Conservation (phyloP, 2,113 vertebrate species). For the Copsychus sechellarum region DNA sequence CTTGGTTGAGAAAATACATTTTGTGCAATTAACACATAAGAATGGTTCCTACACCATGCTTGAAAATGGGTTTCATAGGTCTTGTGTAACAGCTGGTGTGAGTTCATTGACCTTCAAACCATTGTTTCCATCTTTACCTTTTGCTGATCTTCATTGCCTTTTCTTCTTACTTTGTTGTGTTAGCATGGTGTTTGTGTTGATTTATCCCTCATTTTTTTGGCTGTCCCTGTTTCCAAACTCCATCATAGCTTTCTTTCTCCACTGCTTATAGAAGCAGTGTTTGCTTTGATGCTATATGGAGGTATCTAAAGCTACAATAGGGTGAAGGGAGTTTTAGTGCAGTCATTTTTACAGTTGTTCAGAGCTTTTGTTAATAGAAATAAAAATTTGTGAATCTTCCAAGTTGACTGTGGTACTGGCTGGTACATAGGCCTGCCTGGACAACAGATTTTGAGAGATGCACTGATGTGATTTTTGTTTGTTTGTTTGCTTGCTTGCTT, state of each 20-base stretch:
- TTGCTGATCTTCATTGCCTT: background rate
- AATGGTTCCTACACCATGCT: background rate
- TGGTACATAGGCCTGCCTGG: background rate
- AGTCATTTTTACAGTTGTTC: background rate
- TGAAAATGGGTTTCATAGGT: background rate
- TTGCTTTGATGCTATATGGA: background rate
- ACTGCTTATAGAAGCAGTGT: background rate
- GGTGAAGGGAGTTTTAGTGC: background rate
- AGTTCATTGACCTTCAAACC: background rate
- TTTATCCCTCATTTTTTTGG: background rate
- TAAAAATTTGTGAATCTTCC: background rate
- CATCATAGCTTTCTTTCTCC: background rate
- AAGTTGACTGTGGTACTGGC: background rate
- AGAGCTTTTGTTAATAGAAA: background rate
- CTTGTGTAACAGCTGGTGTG: background rate
- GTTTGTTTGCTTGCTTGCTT: too few species aligned
- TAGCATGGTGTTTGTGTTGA: background rate
- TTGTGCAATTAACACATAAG: background rate
- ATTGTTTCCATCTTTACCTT: background rate
- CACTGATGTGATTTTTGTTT: background rate
- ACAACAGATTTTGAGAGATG: background rate
- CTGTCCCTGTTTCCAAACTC: background rate
- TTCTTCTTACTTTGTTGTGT: background rate
- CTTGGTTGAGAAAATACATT: background rate
- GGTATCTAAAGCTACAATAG: background rate